Conservation (phyloP, 2,113 vertebrate species). For the Alethe castanea region DNA sequence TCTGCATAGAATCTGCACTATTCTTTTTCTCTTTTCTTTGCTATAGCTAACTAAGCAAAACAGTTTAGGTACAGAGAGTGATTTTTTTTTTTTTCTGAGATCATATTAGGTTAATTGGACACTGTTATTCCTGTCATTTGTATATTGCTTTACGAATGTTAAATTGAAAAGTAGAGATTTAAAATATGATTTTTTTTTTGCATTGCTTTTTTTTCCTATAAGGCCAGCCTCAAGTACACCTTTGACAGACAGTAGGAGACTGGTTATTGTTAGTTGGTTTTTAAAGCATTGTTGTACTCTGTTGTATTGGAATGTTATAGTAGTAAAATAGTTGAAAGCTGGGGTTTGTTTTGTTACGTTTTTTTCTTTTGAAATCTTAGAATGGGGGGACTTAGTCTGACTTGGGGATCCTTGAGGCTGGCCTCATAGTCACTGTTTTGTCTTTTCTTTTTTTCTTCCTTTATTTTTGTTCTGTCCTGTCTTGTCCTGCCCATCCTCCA, state of each 20-base stretch:
- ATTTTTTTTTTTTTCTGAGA: conserved; percentile 28
- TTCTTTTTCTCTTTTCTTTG: conserved; percentile 79
- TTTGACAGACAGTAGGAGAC: conserved; percentile 77
- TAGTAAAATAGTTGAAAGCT: conserved; percentile 47
- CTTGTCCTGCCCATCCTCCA: conserved; percentile 85
- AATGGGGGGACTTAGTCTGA: conserved; percentile 81
- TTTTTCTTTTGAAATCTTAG: conserved; percentile 59
- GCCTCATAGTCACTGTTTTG: conserved; percentile 94
- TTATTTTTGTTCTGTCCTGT: conserved; percentile 86
- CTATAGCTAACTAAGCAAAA: conserved; percentile 81
- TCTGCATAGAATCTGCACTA: conserved; percentile 77
- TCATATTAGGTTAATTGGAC: conserved; percentile 66
- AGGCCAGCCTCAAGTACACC: conserved; percentile 84
- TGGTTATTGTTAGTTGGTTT: conserved; percentile 47
- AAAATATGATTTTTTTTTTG: conserved; percentile 80
- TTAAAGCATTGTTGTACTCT: conserved; percentile 20
- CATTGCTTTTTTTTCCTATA: conserved; percentile 87
- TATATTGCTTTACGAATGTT: conserved; percentile 75
- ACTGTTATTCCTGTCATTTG: conserved; percentile 69
- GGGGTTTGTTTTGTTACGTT: conserved; percentile 11
- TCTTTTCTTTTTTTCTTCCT: conserved; percentile 87
- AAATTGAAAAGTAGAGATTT: conserved; percentile 73
- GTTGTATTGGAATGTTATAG: conserved; percentile 47
- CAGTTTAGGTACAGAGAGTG: conserved; percentile 73
- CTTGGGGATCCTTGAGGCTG: conserved; percentile 85